phyloP scores from a whole-genome alignment of 2,113 vertebrate species.

The Entomyzon cyanotis region DNA sequence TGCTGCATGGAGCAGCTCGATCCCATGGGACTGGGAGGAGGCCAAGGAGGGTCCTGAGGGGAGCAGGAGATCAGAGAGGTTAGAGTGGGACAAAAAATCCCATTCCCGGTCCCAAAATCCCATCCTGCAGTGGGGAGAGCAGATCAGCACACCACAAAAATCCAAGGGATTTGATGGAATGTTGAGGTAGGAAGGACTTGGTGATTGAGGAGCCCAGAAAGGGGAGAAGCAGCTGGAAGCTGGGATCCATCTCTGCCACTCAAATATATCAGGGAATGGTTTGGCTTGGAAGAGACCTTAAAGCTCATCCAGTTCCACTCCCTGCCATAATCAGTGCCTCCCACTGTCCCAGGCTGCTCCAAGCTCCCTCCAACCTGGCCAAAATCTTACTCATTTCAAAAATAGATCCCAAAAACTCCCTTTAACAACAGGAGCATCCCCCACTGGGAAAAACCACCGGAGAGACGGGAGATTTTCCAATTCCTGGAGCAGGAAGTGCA shows the following conservation, averaged over 20 bases:
- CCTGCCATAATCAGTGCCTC: background rate
- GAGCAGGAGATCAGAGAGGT: background rate
- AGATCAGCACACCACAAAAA: background rate
- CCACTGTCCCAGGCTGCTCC: background rate
- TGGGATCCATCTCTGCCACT: background rate
- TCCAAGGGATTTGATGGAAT: accelerated
- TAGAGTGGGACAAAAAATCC: background rate
- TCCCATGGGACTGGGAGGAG: background rate
- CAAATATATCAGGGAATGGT: background rate
- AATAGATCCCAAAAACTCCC: accelerated
- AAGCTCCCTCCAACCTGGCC: background rate
- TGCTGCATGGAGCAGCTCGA: background rate
- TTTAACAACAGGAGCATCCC: accelerated
- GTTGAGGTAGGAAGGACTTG: background rate
- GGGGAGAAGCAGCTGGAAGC: background rate
- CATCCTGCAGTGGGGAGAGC: no score
- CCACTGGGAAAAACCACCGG: accelerated
- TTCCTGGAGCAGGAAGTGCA: background rate
- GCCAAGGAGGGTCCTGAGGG: background rate
- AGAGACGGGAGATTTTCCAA: background rate
- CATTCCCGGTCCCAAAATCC: no score
- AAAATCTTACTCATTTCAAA: background rate
- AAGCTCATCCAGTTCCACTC: background rate
- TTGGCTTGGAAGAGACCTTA: background rate
- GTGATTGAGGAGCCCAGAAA: background rate